Base-by-base conservation (phyloP, 2,797 vertebrate species). In the Muraenolepis orangiensis region DNA sequence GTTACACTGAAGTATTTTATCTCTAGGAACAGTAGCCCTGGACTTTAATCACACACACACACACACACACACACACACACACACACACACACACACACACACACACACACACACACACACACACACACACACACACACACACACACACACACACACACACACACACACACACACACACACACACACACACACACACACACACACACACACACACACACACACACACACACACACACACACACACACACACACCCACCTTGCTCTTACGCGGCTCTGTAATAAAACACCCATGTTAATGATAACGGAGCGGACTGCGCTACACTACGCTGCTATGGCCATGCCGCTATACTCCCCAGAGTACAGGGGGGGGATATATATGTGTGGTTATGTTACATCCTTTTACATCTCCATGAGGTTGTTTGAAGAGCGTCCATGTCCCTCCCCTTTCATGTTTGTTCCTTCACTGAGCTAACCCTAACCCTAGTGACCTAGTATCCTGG, bases 161-260 rank as follows among this genome's bases (percentile, higher is more conserved):
- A 57, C 40, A 71, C 31, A 42, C 13, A 75, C 81, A 79, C 69
- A 73, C 72, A 79, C 61, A 57, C 77, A 78, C 78, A 84, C 72
- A 78, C 57, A 46, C 40, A 46, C 40, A 18, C 40, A 46, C 13
- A 18, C 40, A 46, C 80, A 72, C 84, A 77, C 79, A 72, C 76
- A 87, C 4, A 10, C 81, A 81, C 82, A 88, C 82, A 82, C 88
- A 78, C 74, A 51, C 12, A 20, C 71, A 13, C 69, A 77, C 78
- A 23, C 1, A 73, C 88, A 77, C 38, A 78, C 77, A 76, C 81
- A 81, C 82, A 88, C 82, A 82, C 88, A 78, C 74, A 51, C 12
- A 20, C 71, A 13, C 69, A 77, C 78, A 23, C 1, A 73, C 88
- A 77, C 38, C 77, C 77, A 76, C n/a, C n/a, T n/a, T n/a, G n/a